Evolutionary conservation across 2,113 vertebrate species (phyloP).

Genomic region (Excalfactoria chinensis): DNA sequence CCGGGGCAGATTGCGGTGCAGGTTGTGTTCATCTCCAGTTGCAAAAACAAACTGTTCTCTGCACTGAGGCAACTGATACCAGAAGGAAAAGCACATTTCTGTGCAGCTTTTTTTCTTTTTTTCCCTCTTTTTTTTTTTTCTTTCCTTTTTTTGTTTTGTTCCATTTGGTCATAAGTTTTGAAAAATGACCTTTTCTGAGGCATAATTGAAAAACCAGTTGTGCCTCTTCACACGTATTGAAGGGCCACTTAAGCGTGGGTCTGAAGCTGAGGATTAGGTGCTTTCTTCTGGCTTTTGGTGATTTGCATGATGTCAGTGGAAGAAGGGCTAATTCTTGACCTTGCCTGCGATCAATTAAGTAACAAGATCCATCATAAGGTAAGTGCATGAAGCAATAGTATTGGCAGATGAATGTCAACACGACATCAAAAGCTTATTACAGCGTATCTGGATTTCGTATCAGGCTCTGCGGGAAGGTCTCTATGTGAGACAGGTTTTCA

Average conservation of each 20-base stretch:
- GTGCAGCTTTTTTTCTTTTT: neutral
- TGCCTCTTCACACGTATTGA: accelerated
- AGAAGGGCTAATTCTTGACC: conserved; percentile 19
- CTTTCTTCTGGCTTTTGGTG: conserved; percentile 20
- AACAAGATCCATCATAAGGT: conserved; percentile 39
- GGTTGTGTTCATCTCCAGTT: neutral
- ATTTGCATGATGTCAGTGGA: conserved; percentile 27
- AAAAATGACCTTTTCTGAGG: neutral
- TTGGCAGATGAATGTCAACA: conserved; percentile 63
- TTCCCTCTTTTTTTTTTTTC: neutral
- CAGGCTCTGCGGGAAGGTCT: conserved; percentile 19
- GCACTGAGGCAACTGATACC: neutral
- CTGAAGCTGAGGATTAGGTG: conserved; percentile 2
- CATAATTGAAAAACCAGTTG: neutral
- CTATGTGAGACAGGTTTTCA: neutral
- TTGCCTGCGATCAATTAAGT: conserved; percentile 14
- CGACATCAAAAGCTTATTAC: conserved; percentile 28
- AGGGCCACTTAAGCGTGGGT: neutral
- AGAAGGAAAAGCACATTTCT: neutral
- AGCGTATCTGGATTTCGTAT: conserved; percentile 22
- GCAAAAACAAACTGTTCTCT: neutral
- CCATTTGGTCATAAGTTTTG: neutral
- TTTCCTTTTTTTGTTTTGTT: neutral
- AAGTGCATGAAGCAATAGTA: conserved; percentile 26
- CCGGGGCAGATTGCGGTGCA: neutral